Conservation (phyloP, 2,888 invertebrate species). For the Acanthosepion esculentum region DNA sequence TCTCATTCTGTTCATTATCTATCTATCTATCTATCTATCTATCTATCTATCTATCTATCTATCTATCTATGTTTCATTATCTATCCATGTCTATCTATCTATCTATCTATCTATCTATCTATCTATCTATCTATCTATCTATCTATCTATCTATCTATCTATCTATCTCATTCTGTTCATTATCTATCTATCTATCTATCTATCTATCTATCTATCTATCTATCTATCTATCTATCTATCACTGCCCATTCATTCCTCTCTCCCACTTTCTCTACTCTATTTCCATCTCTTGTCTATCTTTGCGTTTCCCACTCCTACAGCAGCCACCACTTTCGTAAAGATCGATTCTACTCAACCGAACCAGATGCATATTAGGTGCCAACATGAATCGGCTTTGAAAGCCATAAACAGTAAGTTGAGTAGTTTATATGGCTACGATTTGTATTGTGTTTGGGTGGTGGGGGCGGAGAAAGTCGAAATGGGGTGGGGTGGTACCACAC, state of each 20-base stretch:
- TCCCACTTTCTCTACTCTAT: too few species aligned
- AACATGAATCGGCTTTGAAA: not conserved
- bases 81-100: not conserved
- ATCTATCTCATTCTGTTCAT: too few species aligned
- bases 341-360: not conserved
- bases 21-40: not conserved
- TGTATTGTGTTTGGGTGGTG: too few species aligned
- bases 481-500: not conserved
- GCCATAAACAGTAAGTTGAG: not conserved
- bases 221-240: not conserved
- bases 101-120: not conserved
- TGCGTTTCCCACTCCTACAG: rapidly evolving
- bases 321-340: not conserved
- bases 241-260: too few species aligned
- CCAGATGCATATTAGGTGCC: not conserved
- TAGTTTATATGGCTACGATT: not conserved
- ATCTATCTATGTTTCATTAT: too few species aligned
- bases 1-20: too few species aligned
- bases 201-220: not conserved
- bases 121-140: too few species aligned
- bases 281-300: not conserved
- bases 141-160: too few species aligned
- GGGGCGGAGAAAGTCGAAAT: not conserved
- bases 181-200: not conserved
- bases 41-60: too few species aligned